Evolutionary conservation across 1,140 invertebrate species (phyloP), one percentile per base, ranked within the genome.

Genomic region (Thaumatotibia leucotreta): DNA sequence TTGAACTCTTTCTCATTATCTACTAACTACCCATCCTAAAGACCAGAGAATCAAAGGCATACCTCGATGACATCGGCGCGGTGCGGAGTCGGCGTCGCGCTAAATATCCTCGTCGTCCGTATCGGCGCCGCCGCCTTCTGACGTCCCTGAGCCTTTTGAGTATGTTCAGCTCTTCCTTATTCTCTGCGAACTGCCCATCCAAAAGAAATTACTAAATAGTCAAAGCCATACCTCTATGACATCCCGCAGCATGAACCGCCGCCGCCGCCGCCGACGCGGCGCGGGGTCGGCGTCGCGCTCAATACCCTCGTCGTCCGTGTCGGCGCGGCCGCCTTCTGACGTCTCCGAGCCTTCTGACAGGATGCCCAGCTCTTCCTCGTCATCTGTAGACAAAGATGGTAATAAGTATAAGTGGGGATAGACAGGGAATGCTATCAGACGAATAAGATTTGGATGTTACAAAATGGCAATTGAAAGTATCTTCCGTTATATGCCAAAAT

Each of bases 41-140:
- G n/a, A n/a, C n/a, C n/a, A n/a, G n/a, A n/a, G n/a, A n/a, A n/a
- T n/a, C n/a, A n/a, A n/a, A n/a, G n/a, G n/a, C 35, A 1, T 17
- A 39, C 32, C 32, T 33, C 32, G 10, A 33, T n/a, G 0, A 39
- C n/a, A 17, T 39, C 86, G 73, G 14, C 84, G 70, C 11, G 84
- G 95, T 64, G 93, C 92, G 32, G 97, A 96, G 63, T 95, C 95
- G 1, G 96, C 96, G 89, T 97, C 97, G 70, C 96, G 91, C 89
- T 97, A 97, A 74, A 98, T 97, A 49, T 97, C 97, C 89, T 98
- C 96, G 85, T 97, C 97, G 73, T 97, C 96, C 0, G 95, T 96
- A 91, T 97, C 96, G 62, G 90, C 86, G 61, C 85, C 79, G 2
- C 83, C 85, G 1, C 83, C 80, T 39, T 88, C 86, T 14, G 77